Base-by-base conservation (phyloP, 2,113 vertebrate genomes). In the Crypturellus undulatus region DNA sequence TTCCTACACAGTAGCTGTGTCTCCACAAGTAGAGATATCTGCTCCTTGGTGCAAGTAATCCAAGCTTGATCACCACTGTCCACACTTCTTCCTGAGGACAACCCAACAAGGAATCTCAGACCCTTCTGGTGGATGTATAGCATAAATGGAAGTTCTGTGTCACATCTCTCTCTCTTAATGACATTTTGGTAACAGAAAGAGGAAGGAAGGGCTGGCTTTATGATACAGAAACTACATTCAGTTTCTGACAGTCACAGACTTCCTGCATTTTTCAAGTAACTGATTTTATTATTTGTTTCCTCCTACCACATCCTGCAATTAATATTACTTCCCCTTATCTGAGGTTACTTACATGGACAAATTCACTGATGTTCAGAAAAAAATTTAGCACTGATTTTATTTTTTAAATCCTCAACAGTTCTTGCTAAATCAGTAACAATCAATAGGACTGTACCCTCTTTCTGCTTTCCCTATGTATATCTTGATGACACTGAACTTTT, bases 121-220 rank as follows among this genome's bases (percentile, higher is more conserved):
- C 7, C 22, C 11, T 65, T 76, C 40, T 77, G 34, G 21, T 54
- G 10, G 10, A 34, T 28, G 11, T 21, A 32, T 5, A 68, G 52
- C 13, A 51, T 5, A 10, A 0, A 0, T 24, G 24, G 67, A 62
- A 69, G 11, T 64, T 54, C 38, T 72, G 3, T 5, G 38, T 15
- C 30, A 18, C 15, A 5, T 10, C n/a, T 59, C 3, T 40, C 3
- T 40, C 38, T n/a, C 45, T 51, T 21, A 69, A 69, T 12, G 9
- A 32, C 4, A 6, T 7, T 45, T 62, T 54, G 59, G 7, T 32
- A 43, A 51, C 22, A 82, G 5, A 36, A 59, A 6, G 10, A 70
- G 28, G 76, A 82, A 72, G 28, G 16, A 80, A 89, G 24, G 13
- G 2, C 11, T 86, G 63, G 11, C 1, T 59, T 79, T 92, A 5